Evolutionary conservation across 2,888 invertebrate genomes (phyloP).

Genomic region (Embidobia sp.): DNA sequence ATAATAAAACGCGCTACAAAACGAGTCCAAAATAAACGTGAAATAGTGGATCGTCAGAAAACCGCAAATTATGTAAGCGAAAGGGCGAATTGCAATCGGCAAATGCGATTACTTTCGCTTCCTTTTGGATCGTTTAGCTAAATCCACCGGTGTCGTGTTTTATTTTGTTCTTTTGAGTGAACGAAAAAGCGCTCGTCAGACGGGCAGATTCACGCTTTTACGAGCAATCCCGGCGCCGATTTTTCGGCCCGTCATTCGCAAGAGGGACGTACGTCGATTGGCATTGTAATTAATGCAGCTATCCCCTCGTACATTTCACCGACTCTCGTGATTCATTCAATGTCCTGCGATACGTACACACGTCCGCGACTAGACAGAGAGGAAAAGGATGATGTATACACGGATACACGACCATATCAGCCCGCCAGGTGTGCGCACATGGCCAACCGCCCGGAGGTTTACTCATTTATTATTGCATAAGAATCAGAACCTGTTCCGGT

Average conservation of each 20-base stretch:
- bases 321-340: slow-evolving; percentile 63
- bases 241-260: slow-evolving; percentile 60
- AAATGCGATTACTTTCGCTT: slow-evolving; percentile 44
- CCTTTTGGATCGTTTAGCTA: slow-evolving; percentile 32
- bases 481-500: slow-evolving; percentile 79
- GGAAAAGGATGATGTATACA: slow-evolving; percentile 14
- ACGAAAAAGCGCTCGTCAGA: slow-evolving; percentile 39
- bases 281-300: slow-evolving; percentile 62
- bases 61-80: slow-evolving; percentile 11
- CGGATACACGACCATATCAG: slow-evolving; percentile 33
- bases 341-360: slow-evolving; percentile 52
- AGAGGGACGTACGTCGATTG: slow-evolving; percentile 54
- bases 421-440: slow-evolving; percentile 65
- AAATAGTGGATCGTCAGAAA: neutral
- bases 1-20: too few species aligned
- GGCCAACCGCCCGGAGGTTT: slow-evolving; percentile 67
- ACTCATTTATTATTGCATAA: slow-evolving; percentile 79
- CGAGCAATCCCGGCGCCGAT: slow-evolving; percentile 46
- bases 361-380: slow-evolving; percentile 27
- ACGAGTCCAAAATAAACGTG: too few species aligned
- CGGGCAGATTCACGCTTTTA: slow-evolving; percentile 57
- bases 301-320: slow-evolving; percentile 60
- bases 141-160: slow-evolving; percentile 31
- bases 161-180: slow-evolving; percentile 27
- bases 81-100: slow-evolving; percentile 1